Conservation (phyloP, 2,113 vertebrate species). For the Erinaceus europaeus region DNA sequence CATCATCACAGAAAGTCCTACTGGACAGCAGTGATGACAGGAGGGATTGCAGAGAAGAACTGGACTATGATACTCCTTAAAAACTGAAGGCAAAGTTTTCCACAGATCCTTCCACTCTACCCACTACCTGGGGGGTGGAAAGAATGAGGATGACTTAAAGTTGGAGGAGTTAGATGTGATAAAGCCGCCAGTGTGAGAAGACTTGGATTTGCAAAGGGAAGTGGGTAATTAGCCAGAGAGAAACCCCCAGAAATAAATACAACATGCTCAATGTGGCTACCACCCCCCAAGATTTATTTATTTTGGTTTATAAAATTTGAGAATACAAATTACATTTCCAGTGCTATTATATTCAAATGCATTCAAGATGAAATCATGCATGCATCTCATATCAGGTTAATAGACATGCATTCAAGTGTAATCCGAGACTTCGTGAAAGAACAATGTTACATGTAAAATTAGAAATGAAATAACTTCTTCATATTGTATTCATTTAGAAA, state of each 20-base stretch:
- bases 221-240: conserved; percentile 56
- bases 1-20: background rate
- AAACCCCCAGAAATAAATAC: conserved; percentile 64
- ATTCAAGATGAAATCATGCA: conserved; percentile 70
- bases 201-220: conserved; percentile 49
- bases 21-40: background rate
- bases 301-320: conserved; percentile 76
- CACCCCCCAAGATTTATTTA: conserved; percentile 72
- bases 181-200: background rate
- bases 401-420: conserved; percentile 63
- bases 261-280: conserved; percentile 64
- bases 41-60: background rate
- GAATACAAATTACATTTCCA: conserved; percentile 79
- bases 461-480: conserved; percentile 70
- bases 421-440: conserved; percentile 58
- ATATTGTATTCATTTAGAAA: conserved; percentile 73
- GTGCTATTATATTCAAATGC: conserved; percentile 76
- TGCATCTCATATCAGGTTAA: conserved; percentile 70
- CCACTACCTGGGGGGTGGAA: background rate
- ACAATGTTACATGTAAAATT: conserved; percentile 74
- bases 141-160: background rate
- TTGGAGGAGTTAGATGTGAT: background rate
- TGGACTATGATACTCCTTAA: background rate
- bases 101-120: background rate
- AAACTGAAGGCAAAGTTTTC: background rate